Evolutionary conservation across 1,140 invertebrate species (phyloP), one percentile per base, ranked within the genome.

Genomic region (Brachionus paranguensis): DNA sequence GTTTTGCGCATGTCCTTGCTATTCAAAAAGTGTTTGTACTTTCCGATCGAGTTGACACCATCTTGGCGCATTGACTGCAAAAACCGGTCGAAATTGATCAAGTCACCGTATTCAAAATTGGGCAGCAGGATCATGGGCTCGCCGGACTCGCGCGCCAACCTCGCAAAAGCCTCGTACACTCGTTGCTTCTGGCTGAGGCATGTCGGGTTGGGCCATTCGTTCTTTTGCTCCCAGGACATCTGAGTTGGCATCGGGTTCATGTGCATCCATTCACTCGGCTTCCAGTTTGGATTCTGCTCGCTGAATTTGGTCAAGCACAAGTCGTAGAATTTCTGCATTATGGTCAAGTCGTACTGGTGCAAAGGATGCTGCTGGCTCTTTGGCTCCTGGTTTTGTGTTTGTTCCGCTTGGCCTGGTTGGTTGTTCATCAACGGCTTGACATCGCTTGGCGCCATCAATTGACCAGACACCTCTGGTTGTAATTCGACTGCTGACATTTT

Each of bases 41-140:
- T 81, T n/a, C 78, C 64, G 33, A 81, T 81, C 20, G 78, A 60
- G 27, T 81, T 81, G 27, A 27, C 8, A 81, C 78, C 78, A 64
- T 81, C 78, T 68, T 64, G 53, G n/a, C 43, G 33, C 33, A 81
- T 43, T 12, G 78, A 27, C 24, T 81, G 78, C 41, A 81, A 68
- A 17, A 81, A 81, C 14, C 64, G 53, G 12, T 81, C 78, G 53
- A 81, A 81, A 27, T 68, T 81, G 1, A 81, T 41, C 50, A 81
- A 6, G 53, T 81, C 78, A 60, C 78, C 78, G n/a, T 43, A 81
- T 5, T 81, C 78, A 81, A 81, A 81, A 24, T 64, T 60, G n/a
- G 78, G 78, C n/a, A 81, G 27, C 27, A 81, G 29, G 24, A 81
- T 68, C 78, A 81, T 81, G 53, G 78, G 78, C 41, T 81, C 78